Evolutionary conservation across 30 jellyfish, hydroid and myxozoan species (phyloP).

Genomic region (Clytia hemisphaerica): DNA sequence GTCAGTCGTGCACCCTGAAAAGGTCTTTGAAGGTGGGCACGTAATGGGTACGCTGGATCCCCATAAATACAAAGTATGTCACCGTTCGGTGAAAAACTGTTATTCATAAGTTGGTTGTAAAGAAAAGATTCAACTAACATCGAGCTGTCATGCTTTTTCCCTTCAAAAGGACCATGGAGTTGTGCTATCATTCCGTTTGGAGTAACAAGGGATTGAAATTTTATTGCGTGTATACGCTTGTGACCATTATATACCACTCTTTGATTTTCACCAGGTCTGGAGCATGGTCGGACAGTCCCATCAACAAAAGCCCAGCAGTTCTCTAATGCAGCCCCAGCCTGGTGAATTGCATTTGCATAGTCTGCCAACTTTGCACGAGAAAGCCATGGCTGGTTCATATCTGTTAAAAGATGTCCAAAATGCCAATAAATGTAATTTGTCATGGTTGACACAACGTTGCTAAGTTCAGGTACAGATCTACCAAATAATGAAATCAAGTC

Average conservation of each 20-base stretch:
- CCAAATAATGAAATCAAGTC: background rate
- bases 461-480: background rate
- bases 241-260: constrained; percentile 42
- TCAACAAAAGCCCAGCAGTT: constrained; percentile 43
- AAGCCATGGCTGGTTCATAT: constrained; percentile 35
- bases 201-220: constrained; percentile 37
- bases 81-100: too few species aligned
- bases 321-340: constrained; percentile 32
- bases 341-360: constrained; percentile 33
- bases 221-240: constrained; percentile 25
- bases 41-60: constrained; percentile 41
- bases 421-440: background rate
- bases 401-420: constrained; percentile 11
- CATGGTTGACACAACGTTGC: background rate
- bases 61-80: constrained; percentile 59
- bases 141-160: constrained; percentile 55
- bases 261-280: constrained; percentile 30
- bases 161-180: constrained; percentile 47
- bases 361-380: constrained; percentile 1
- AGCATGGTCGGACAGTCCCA: constrained; percentile 39
- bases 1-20: constrained; percentile 22
- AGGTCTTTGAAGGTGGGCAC: constrained; percentile 49
- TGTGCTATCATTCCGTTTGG: constrained; percentile 38
- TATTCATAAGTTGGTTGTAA: too few species aligned
- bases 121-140: constrained; percentile 35